Base-by-base conservation (phyloP, 2,113 vertebrate genomes). In the Eclectus roratus region DNA sequence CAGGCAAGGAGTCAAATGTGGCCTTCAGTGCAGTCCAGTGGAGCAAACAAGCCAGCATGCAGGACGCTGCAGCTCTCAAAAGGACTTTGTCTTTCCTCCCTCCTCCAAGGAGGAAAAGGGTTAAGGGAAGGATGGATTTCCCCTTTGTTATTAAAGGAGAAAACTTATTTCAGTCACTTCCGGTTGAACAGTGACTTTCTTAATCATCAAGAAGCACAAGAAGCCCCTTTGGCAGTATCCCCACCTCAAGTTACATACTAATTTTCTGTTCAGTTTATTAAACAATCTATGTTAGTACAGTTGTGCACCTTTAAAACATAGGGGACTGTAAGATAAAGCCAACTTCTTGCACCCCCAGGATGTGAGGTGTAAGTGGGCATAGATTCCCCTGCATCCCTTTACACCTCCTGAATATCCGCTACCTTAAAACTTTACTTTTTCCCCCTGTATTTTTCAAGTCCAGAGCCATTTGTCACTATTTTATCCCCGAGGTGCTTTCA, bases 401-500 rank as follows among this genome's bases (percentile, higher is more conserved):
- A 46, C 6, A 55, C 33, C 21, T 71, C 35, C 66, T 43, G 60
- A 66, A 35, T 61, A 39, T 35, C 60, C 39, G 33, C 17, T 29
- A 29, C 49, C 39, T 84, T 78, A 58, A 58, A 58, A 68, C 35
- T 61, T 92, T 65, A 47, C 60, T 50, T 83, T 76, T 47, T 20
- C 4, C 13, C 13, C 33, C 41, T 6, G 1, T 44, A 37, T 60
- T 73, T 86, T 83, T 58, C 64, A 71, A 81, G 47, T 52, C 81
- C 37, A 52, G 77, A 87, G 66, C 80, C 56, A 70, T 93, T 93
- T 93, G 81, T 58, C 82, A 71, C 78, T 33, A 69, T 88, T 94
- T 93, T 64, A 76, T 80, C 94, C 90, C 88, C 12, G 0, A 94
- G 96, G 72, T 46, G 14, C 85, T 94, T 85, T 81, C 69, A 94